These are phyloP conservation scores for Melinaea marsaeus DNA, from an alignment of 2,888 invertebrate genomes.

Conservation along the genomic window DNA sequence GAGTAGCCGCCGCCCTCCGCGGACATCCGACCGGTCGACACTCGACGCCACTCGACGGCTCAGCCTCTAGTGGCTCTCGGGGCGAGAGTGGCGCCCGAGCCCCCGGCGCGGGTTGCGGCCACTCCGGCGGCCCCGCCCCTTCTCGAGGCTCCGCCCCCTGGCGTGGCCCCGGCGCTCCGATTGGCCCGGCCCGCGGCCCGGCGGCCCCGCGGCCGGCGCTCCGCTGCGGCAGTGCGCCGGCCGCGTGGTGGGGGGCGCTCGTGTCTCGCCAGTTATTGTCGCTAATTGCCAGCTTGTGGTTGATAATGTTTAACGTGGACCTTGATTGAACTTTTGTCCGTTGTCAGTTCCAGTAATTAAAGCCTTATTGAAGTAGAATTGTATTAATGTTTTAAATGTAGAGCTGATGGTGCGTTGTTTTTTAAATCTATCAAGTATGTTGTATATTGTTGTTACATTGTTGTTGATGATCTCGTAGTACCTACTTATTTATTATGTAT, in stretches of 20 bases:
- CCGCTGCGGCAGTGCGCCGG: slow-evolving; percentile 37
- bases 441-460: too few species aligned
- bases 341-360: slow-evolving; percentile 17
- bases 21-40: slow-evolving; percentile 76
- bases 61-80: slow-evolving; percentile 76
- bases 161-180: slow-evolving; percentile 37
- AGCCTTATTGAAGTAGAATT: slow-evolving; percentile 12
- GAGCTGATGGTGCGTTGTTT: slow-evolving; percentile 9
- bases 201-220: slow-evolving; percentile 39
- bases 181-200: slow-evolving; percentile 43
- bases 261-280: slow-evolving; percentile 23
- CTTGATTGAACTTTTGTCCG: slow-evolving; percentile 24
- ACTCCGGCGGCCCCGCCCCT: slow-evolving; percentile 51
- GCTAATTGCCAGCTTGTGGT: slow-evolving; percentile 29
- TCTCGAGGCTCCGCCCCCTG: slow-evolving; percentile 34
- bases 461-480: too few species aligned
- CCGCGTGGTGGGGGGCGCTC: slow-evolving; percentile 42
- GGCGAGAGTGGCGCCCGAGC: slow-evolving; percentile 72
- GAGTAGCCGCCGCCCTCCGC: slow-evolving; percentile 77
- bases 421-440: not conserved
- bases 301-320: slow-evolving; percentile 31
- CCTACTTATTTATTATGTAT: too few species aligned
- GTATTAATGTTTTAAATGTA: slow-evolving; percentile 11
- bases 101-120: slow-evolving; percentile 58
- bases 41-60: slow-evolving; percentile 76